Evolutionary conservation across 2,797 vertebrate genomes (phyloP).

Genomic region (Picus viridis): DNA sequence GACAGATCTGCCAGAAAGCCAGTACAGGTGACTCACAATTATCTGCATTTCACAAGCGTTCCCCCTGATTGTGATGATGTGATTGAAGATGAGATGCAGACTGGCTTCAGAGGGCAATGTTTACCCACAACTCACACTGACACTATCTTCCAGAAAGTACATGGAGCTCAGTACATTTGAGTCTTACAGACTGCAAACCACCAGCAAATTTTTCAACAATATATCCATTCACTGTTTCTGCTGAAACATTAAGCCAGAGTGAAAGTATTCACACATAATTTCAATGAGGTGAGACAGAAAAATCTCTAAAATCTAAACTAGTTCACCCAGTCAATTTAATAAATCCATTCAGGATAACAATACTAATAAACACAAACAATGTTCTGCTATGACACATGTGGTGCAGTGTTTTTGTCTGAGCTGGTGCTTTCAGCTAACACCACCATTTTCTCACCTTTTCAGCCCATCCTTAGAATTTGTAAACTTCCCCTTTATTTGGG

Average conservation of each 20-base stretch:
- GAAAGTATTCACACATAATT: background rate
- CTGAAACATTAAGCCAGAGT: background rate
- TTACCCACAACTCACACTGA: background rate
- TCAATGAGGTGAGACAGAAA: background rate
- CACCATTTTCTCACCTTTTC: background rate
- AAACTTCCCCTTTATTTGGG: background rate
- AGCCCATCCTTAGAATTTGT: background rate
- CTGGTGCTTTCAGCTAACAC: background rate
- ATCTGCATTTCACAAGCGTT: background rate
- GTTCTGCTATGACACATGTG: background rate
- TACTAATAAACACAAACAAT: background rate
- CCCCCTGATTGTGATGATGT: background rate
- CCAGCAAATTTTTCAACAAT: background rate
- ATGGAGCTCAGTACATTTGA: background rate
- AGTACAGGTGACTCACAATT: conserved; percentile 5
- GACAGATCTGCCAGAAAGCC: background rate
- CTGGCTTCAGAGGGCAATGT: background rate
- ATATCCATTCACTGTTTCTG: background rate
- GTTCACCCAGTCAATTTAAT: background rate
- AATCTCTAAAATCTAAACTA: background rate
- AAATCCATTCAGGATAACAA: background rate
- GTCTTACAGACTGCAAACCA: background rate
- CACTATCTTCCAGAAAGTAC: background rate
- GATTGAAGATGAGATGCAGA: background rate
- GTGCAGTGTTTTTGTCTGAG: background rate